Conservation (phyloP, 2,888 invertebrate species). For the Sinotaia quadrata region DNA sequence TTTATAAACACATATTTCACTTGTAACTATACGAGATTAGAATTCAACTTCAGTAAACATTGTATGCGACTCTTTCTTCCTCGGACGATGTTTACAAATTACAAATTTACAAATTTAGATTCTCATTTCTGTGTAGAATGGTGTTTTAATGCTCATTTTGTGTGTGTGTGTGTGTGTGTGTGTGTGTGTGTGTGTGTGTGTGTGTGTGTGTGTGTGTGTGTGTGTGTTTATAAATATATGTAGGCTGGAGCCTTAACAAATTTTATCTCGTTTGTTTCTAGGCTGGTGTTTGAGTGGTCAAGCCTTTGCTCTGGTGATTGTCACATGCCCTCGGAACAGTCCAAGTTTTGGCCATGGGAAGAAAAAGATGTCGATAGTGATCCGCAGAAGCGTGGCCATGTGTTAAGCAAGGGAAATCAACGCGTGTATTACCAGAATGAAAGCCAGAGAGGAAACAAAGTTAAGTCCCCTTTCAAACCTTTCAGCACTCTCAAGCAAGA, state of each 20-base stretch:
- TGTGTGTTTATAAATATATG: not conserved
- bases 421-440: not conserved
- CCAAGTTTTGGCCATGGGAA: conserved; percentile 31
- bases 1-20: too few relatives aligned
- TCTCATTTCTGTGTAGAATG: too few relatives aligned
- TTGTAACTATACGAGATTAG: too few relatives aligned
- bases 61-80: too few relatives aligned
- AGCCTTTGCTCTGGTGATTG: conserved; percentile 27
- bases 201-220: not conserved
- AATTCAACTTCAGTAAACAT: too few relatives aligned
- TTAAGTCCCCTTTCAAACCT: conserved; percentile 17
- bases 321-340: conserved; percentile 20
- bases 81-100: too few relatives aligned
- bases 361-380: not conserved
- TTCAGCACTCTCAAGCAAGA: conserved; percentile 4
- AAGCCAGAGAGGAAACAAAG: not conserved
- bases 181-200: conserved; percentile 1
- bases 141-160: not conserved
- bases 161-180: not conserved
- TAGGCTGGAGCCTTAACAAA: not conserved
- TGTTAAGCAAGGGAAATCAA: not conserved
- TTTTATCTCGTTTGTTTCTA: too few relatives aligned
- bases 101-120: too few relatives aligned
- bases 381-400: not conserved
- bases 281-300: conserved; percentile 38